Percentiles rank a stretch among this genome's conserved stretches.
phyloP scores from a whole-genome alignment of 1,140 invertebrate genomes.

The Danaus plexippus region DNA sequence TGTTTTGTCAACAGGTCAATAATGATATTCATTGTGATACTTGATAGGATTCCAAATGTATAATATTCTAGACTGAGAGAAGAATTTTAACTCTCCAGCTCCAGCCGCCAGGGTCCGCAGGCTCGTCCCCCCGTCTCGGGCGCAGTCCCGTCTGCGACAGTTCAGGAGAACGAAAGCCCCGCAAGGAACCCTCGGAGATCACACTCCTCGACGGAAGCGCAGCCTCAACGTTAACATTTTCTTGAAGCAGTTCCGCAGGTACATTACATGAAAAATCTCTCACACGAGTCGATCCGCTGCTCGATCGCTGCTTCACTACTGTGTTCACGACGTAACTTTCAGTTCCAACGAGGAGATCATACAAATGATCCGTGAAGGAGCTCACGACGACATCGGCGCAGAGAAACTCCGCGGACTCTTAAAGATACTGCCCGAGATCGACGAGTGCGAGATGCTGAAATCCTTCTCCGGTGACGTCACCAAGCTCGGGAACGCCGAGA shows the following conservation, averaged over 20 bases:
- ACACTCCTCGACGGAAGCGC: constrained; percentile 91
- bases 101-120: constrained; percentile 71
- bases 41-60: too few species aligned
- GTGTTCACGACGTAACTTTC: constrained; percentile 15
- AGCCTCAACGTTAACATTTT: constrained; percentile 98
- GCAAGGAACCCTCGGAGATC: constrained; percentile 84
- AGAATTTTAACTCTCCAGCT: constrained; percentile 40
- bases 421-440: constrained; percentile 93
- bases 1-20: constrained; percentile 88
- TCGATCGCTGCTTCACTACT: too few species aligned
- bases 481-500: constrained; percentile 92
- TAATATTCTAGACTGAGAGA: neutral
- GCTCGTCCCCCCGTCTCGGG: constrained; percentile 73
- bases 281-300: neutral
- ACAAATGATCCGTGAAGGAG: constrained; percentile 86
- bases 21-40: too few species aligned
- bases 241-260: constrained; percentile 95
- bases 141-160: constrained; percentile 63
- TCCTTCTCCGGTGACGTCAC: constrained; percentile 86
- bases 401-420: constrained; percentile 92
- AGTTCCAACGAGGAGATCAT: constrained; percentile 94
- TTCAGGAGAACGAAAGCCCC: constrained; percentile 54
- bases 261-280: neutral
- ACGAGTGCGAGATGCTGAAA: constrained; percentile 93
- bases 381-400: constrained; percentile 90